These are phyloP conservation scores for Hybos culiciformis DNA, from an alignment of 2,888 invertebrate genomes.

Conservation along the genomic window DNA sequence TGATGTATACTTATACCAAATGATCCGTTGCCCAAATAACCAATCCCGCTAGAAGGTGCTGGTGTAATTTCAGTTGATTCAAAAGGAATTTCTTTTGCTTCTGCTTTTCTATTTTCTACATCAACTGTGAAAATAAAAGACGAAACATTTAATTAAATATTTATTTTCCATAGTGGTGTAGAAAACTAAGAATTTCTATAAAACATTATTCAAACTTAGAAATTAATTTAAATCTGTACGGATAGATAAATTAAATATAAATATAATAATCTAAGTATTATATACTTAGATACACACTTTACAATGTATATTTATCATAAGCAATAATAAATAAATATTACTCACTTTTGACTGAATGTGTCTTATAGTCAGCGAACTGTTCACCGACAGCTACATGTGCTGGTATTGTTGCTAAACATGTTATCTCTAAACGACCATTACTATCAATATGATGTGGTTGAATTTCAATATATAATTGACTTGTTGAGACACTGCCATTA, in stretches of 20 bases:
- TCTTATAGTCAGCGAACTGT: conserved; percentile 59
- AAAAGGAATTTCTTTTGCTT: background rate
- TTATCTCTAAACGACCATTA: conserved; percentile 55
- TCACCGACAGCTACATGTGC: conserved; percentile 56
- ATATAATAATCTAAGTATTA: too few relatives aligned
- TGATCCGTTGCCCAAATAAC: conserved; percentile 7
- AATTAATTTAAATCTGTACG: too few relatives aligned
- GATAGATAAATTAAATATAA: too few relatives aligned
- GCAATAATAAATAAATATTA: conserved; percentile 4
- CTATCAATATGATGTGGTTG: conserved; percentile 55
- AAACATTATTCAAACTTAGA: too few relatives aligned
- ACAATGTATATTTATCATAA: too few relatives aligned
- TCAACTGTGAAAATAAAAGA: background rate
- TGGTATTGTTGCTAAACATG: conserved; percentile 66
- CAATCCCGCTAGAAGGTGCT: conserved; percentile 1
- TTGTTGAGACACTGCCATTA: conserved; percentile 40
- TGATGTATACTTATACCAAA: conserved; percentile 13
- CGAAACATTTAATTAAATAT: background rate
- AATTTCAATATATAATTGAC: conserved; percentile 59
- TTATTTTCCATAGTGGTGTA: too few relatives aligned
- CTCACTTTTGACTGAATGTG: conserved; percentile 59
- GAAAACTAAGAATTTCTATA: too few relatives aligned
- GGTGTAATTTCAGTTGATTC: background rate
- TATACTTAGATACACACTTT: too few relatives aligned
- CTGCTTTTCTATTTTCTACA: background rate